Base-by-base conservation (phyloP, 2,888 invertebrate genomes). In the Limnephilus rhombicus region DNA sequence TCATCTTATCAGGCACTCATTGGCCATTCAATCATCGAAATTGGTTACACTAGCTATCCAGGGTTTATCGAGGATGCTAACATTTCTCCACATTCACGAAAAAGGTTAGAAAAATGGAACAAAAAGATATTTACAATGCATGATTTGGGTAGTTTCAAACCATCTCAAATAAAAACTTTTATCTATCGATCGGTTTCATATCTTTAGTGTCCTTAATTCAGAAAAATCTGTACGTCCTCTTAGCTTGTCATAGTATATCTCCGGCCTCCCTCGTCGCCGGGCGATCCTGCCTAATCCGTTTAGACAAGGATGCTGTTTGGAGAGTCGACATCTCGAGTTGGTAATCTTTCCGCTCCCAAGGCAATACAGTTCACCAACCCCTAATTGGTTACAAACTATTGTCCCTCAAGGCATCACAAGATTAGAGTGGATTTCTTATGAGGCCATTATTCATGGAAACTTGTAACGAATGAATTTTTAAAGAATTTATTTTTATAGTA, bases 241-340 rank as follows among this genome's bases (percentile, higher is more conserved):
- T n/a, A n/a, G 24, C 68, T 68, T 34, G 41, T 85, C 85, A 37
- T 85, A 87, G 53, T 87, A 83, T 53, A 87, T 87, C 87, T 49
- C n/a, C 3, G 7, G 53, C 12, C 49, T 87, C 87, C 29, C 29
- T 87, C 31, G 31, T 87, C 87, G 29, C 13, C 31, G 31, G 53
- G 34, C 87, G 87, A 87, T 87, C 87, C 49, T 68, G 85, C 91
- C 89, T 93, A 93, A 93, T 92, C 93, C 90, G 83, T 88, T 93
- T 92, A 93, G 93, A 92, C 93, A 92, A 90, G 85, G 91, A 92
- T 91, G 92, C 92, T 91, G 93, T 90, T 90, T 91, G 85, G 92
- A 90, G 82, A 89, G 93, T 92, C 93, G 91, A 92, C 90, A 90
- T 93, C 92, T 91, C 85, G 18, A 93, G 93, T 93, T 89, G 87